A percentile compares a stretch with the other conserved stretches of the same genome.
Evolutionary conservation across 2,113 vertebrate species (phyloP).

Genomic region (Emydura subglobosa): DNA sequence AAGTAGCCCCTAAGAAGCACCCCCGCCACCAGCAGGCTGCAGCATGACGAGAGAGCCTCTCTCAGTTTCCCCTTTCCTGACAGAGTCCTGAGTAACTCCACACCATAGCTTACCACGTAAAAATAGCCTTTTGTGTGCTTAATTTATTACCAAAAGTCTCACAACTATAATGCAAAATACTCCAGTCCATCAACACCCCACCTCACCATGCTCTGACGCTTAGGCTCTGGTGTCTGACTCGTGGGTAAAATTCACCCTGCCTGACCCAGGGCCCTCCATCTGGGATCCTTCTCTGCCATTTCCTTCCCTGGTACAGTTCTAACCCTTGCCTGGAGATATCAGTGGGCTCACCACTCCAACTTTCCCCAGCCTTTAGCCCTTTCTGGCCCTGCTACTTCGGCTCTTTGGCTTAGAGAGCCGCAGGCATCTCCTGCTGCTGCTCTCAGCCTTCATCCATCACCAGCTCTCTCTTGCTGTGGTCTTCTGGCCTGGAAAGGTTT

Average conservation of each 20-base stretch:
- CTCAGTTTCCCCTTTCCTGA: background rate
- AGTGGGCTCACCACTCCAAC: background rate
- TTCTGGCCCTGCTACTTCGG: too few relatives aligned
- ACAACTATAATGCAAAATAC: background rate
- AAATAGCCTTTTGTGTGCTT: background rate
- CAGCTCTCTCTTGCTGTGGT: too few relatives aligned
- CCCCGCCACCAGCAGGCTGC: background rate
- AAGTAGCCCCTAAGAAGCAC: background rate
- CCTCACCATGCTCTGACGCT: background rate
- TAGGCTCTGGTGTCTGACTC: background rate
- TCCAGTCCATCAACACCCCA: too few relatives aligned
- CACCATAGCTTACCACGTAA: background rate
- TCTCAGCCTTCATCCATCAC: too few relatives aligned
- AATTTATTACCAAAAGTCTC: background rate
- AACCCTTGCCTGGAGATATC: background rate
- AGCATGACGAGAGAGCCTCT: background rate
- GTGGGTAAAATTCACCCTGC: background rate
- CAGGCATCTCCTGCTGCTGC: too few relatives aligned
- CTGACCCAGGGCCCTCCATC: background rate
- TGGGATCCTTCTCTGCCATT: background rate
- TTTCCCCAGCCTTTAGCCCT: background rate
- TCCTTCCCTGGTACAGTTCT: background rate
- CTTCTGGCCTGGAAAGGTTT: too few relatives aligned
- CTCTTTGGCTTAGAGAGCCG: too few relatives aligned
- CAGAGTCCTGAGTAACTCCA: background rate